A percentile compares a stretch with the other conserved stretches of the same genome.
Conservation (phyloP, 1,140 invertebrate species). For the Papilio xuthus region DNA sequence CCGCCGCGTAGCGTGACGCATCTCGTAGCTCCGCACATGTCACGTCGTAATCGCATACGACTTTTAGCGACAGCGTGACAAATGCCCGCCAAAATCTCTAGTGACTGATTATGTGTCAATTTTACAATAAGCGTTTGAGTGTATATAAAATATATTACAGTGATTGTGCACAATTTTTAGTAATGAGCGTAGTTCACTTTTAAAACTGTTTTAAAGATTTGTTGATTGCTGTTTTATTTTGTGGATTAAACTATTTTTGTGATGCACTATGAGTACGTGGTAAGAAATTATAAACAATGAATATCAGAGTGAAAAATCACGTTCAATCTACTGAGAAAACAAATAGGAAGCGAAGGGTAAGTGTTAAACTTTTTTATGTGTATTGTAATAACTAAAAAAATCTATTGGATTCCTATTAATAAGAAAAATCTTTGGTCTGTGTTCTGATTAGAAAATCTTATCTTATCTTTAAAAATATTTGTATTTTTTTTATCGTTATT, state of each 20-base stretch:
- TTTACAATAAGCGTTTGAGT: conserved; percentile 1
- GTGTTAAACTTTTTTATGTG: conserved; percentile 40
- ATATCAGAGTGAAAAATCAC: conserved; percentile 61
- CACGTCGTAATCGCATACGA: conserved; percentile 22
- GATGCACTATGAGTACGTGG: conserved; percentile 41
- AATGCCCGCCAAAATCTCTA: conserved; percentile 24
- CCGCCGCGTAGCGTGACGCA: conserved; percentile 63
- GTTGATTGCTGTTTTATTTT: conserved; percentile 38
- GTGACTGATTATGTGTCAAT: conserved; percentile 37
- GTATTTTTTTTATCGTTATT: background rate
- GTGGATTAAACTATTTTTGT: conserved; percentile 33
- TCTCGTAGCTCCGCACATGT: conserved; percentile 43
- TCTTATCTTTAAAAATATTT: too few relatives aligned
- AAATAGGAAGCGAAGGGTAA: conserved; percentile 67
- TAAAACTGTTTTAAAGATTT: conserved; percentile 20
- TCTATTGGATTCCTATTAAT: background rate
- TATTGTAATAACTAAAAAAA: background rate
- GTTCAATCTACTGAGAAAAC: conserved; percentile 56
- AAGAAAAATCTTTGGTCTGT: background rate
- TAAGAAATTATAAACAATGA: conserved; percentile 47
- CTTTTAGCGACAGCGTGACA: conserved; percentile 25
- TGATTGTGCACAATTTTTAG: conserved; percentile 27
- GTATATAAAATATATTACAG: conserved; percentile 22
- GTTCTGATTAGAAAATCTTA: background rate
- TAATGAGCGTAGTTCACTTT: background rate